Evolutionary conservation across 2,797 vertebrate species (phyloP), one percentile per base, ranked within the genome.

Genomic region (Pangasius mekongensis): DNA sequence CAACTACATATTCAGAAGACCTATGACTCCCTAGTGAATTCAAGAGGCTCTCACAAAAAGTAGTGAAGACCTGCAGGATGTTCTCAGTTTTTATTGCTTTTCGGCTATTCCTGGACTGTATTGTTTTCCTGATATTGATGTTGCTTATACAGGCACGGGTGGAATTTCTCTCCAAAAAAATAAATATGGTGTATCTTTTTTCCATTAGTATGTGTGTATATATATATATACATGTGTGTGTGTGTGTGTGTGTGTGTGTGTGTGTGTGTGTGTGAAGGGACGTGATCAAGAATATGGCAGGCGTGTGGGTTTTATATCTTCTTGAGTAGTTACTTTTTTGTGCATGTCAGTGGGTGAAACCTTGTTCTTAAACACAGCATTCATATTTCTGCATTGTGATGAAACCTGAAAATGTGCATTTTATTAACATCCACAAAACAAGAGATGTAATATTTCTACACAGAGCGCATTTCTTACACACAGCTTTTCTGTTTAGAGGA

Each of bases 281-380:
- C 7, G 7, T 36, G 10, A 69, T 81, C 49, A 58, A 22, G 49
- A 56, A 81, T n/a, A 69, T 54, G 33, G 14, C 13, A 24, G 30
- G 20, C 58, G 27, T 83, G 3, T 62, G 52, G 27, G 10, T 64
- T 52, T 66, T 16, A 43, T 74, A 54, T 66, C 1, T 56, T 83
- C 58, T 60, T 39, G 56, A 73, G 9, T 27, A 33, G 24, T n/a
- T 22, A 80, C 54, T 58, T 67, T 47, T 58, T 4, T 1, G 3
- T 85, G 8, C 58, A 30, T 54, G n/a, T 30, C 60, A 66, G 5
- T 85, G 47, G 27, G 62, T 87, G 81, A 84, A 85, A 89, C 47
- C 82, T 56, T 74, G 52, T 88, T 87, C 66, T 24, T 83, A 47
- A n/a, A 66, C 83, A 73, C 39, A 54, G 49, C 86, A 86, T 78